phyloP scores from a whole-genome alignment of 1,140 invertebrate genomes.

The Drosophila eugracilis region DNA sequence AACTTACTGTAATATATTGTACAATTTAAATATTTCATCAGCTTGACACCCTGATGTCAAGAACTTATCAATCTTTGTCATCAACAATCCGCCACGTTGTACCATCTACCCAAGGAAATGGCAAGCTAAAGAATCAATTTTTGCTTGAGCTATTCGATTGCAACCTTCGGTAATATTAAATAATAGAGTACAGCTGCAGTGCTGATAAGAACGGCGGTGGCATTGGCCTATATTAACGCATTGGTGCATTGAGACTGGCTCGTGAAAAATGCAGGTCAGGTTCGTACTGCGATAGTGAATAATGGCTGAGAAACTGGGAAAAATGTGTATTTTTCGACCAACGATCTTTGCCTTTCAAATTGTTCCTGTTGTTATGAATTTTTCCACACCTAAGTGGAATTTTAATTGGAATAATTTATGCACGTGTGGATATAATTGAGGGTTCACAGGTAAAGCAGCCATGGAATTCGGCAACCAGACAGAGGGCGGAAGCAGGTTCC shows the following conservation, averaged over 20 bases:
- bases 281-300: conserved; percentile 1
- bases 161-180: not conserved
- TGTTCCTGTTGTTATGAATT: not conserved
- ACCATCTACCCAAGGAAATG: not conserved
- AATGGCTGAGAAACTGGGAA: not conserved
- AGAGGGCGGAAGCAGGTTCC: conserved; percentile 38
- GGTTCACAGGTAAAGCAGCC: not conserved
- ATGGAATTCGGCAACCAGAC: conserved; percentile 2
- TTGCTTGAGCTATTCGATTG: not conserved
- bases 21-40: not conserved
- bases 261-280: conserved; percentile 39
- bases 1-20: not conserved
- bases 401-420: conserved; percentile 19
- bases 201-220: conserved; percentile 24
- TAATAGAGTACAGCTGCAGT: conserved; percentile 2
- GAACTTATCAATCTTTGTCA: too few species aligned
- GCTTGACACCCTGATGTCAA: too few species aligned
- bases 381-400: conserved; percentile 6
- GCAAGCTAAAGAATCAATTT: not conserved
- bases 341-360: not conserved
- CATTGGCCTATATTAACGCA: conserved; percentile 34
- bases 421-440: conserved; percentile 1
- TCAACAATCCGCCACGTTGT: not conserved
- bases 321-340: not conserved
- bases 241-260: not conserved